These are phyloP conservation scores for Campoplex capitator DNA, from an alignment of 2,888 invertebrate genomes.

Conservation along the genomic window DNA sequence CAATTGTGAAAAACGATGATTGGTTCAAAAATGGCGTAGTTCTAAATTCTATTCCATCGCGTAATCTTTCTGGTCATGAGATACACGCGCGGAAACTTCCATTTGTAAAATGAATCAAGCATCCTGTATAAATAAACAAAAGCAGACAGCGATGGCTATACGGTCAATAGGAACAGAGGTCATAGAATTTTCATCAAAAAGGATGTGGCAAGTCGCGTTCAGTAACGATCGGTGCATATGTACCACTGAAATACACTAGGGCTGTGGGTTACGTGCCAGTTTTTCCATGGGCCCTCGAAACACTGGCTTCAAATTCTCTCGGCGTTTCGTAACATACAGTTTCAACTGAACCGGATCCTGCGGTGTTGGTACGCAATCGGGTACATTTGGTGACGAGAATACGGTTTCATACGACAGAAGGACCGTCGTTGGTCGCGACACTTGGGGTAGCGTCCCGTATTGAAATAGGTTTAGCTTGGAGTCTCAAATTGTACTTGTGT, in stretches of 20 bases:
- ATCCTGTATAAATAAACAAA: not conserved
- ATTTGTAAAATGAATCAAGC: slow-evolving; percentile 7
- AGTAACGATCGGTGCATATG: not conserved
- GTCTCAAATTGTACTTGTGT: not conserved
- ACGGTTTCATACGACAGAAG: slow-evolving; percentile 31
- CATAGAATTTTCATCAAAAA: slow-evolving; percentile 4
- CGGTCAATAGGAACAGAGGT: slow-evolving; percentile 4
- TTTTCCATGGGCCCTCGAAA: not conserved
- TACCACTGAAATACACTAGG: not conserved
- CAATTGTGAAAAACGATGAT: not conserved
- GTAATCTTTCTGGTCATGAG: not conserved
- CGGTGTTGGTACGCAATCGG: not conserved
- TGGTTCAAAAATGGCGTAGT: not conserved
- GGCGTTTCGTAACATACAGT: not conserved
- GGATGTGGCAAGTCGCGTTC: slow-evolving; percentile 6
- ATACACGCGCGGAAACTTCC: not conserved
- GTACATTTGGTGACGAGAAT: slow-evolving; percentile 51
- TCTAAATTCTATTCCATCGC: not conserved
- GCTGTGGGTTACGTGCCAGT: not conserved
- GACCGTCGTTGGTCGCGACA: slow-evolving; percentile 18
- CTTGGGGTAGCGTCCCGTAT: not conserved
- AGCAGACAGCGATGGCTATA: not conserved
- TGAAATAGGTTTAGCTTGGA: not conserved
- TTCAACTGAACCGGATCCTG: slow-evolving; percentile 3
- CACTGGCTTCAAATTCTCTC: slow-evolving; percentile 18